phyloP scores from a whole-genome alignment of 2,888 invertebrate genomes.

The Aspidiotus rigidus region DNA sequence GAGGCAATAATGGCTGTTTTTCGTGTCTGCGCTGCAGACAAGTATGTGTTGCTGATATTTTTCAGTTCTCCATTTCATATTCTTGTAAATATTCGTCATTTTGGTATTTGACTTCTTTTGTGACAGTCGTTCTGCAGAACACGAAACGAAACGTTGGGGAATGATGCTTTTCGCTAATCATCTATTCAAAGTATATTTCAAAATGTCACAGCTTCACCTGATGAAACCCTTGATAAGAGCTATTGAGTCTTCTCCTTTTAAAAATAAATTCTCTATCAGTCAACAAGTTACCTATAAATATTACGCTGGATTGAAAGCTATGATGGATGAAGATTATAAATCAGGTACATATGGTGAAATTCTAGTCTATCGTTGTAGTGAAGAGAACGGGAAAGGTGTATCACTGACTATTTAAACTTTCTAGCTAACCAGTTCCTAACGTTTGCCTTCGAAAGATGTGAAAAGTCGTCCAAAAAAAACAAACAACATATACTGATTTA shows the following conservation, averaged over 20 bases:
- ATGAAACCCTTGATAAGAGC: conserved; percentile 93
- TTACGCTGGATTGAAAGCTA: conserved; percentile 92
- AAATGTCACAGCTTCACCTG: conserved; percentile 78
- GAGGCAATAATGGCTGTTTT: conserved; percentile 89
- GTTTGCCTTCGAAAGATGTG: conserved; percentile 88
- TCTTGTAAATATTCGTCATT: not conserved
- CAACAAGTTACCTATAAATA: conserved; percentile 96
- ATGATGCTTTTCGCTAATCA: conserved; percentile 96
- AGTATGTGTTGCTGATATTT: conserved; percentile 46
- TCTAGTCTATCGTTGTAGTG: conserved; percentile 13
- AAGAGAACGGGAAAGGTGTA: conserved; percentile 33
- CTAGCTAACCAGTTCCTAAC: conserved; percentile 81
- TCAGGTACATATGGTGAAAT: conserved; percentile 49
- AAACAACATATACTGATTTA: conserved; percentile 89
- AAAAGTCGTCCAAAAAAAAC: conserved; percentile 68
- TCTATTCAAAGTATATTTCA: conserved; percentile 91
- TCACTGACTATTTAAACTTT: conserved; percentile 38
- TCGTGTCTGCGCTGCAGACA: conserved; percentile 89
- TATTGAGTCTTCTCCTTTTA: conserved; percentile 84
- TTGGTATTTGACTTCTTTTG: conserved; percentile 25
- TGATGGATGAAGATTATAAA: conserved; percentile 96
- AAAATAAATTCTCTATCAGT: conserved; percentile 78
- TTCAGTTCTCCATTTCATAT: not conserved
- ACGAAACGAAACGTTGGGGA: conserved; percentile 88
- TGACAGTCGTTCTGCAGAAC: conserved; percentile 60